Conservation (phyloP, 2,113 vertebrate genomes). For the Marmota monax region DNA sequence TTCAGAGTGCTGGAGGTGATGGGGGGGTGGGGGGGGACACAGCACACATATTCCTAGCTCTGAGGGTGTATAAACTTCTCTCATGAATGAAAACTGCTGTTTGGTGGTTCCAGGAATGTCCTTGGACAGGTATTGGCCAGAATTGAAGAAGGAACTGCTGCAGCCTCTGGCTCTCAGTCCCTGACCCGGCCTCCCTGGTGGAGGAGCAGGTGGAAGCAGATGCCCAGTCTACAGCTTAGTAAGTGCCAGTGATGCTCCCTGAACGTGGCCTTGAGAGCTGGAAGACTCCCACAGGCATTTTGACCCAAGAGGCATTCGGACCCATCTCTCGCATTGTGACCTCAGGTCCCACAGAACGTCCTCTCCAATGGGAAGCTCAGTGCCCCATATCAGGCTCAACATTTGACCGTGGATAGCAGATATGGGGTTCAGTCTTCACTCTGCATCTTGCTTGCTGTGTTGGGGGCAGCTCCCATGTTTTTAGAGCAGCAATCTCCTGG, state of each 20-base stretch:
- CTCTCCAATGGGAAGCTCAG: neutral
- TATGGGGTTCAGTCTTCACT: neutral
- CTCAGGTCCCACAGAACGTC: neutral
- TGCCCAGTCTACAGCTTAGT: accelerated
- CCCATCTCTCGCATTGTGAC: neutral
- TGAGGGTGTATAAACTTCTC: neutral
- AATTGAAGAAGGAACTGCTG: too few relatives aligned
- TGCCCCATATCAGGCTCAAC: neutral
- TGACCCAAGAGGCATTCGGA: neutral
- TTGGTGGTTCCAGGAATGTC: neutral
- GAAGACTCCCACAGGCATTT: neutral
- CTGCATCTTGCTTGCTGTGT: neutral
- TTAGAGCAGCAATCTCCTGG: too few relatives aligned
- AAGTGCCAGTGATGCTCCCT: accelerated
- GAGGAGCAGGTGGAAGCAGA: neutral
- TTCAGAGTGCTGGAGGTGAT: neutral
- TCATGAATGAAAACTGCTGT: neutral
- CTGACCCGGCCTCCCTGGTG: neutral
- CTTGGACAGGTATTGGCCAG: neutral
- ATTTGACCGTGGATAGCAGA: too few relatives aligned
- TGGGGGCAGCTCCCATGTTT: too few relatives aligned
- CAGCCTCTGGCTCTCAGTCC: neutral
- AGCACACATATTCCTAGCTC: neutral
- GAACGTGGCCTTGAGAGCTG: neutral
- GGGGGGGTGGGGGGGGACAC: accelerated